Conservation (phyloP, 2,888 invertebrate species). For the Leuctra nigra region DNA sequence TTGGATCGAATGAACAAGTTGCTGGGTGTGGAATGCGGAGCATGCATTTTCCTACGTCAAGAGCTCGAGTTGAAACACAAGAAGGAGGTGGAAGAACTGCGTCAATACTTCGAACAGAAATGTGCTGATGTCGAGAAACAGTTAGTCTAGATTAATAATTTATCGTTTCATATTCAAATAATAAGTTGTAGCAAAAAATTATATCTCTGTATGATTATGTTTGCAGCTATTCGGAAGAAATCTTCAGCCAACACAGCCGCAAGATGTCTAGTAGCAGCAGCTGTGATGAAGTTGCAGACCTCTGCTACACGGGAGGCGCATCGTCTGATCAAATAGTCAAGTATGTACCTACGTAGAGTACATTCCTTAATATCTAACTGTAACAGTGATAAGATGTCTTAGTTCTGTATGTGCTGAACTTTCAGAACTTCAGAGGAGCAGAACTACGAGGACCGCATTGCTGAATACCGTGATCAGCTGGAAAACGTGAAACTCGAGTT, state of each 20-base stretch:
- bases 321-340: too few species aligned
- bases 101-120: slow-evolving; percentile 73
- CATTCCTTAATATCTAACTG: too few species aligned
- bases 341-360: too few species aligned
- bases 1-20: too few species aligned
- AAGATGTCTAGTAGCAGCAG: slow-evolving; percentile 46
- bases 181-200: neutral
- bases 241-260: slow-evolving; percentile 59
- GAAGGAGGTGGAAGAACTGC: slow-evolving; percentile 69
- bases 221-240: slow-evolving; percentile 56
- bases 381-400: too few species aligned
- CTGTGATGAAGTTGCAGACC: slow-evolving; percentile 42
- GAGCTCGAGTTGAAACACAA: slow-evolving; percentile 61
- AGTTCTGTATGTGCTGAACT: too few species aligned
- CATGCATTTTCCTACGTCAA: slow-evolving; percentile 21
- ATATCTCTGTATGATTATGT: neutral
- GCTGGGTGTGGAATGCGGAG: slow-evolving; percentile 12
- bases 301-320: slow-evolving; percentile 34
- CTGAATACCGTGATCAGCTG: slow-evolving; percentile 34
- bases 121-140: slow-evolving; percentile 74
- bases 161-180: too few species aligned
- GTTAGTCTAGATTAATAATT: too few species aligned
- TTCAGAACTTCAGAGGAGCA: too few species aligned
- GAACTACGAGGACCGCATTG: slow-evolving; percentile 21
- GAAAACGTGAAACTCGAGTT: slow-evolving; percentile 33